phyloP scores from a whole-genome alignment of 2,113 vertebrate species.

The human region GRCh38 chr2:30738001-30738500 shows the following conservation, averaged over 20 bases:
- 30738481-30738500: neutral
- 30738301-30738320: neutral
- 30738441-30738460: constrained; percentile 81
- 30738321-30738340: no score
- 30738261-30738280: constrained; percentile 84
- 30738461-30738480: neutral
- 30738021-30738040: neutral
- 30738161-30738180: neutral
- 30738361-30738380: neutral
- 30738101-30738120: neutral
- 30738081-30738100: neutral
- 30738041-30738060: neutral
- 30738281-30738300: constrained; percentile 48
- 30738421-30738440: constrained; percentile 81
- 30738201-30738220: neutral
- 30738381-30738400: constrained; percentile 70
- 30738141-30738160: neutral
- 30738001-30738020: neutral
- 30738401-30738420: constrained; percentile 82
- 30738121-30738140: neutral
- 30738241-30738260: constrained; percentile 84
- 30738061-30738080: neutral
- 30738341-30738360: neutral
- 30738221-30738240: constrained; percentile 88
- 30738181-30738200: neutral